These are phyloP conservation scores for Chelidonichthys spinosus DNA, from an alignment of 2,797 vertebrate genomes.

Conservation along the genomic window DNA sequence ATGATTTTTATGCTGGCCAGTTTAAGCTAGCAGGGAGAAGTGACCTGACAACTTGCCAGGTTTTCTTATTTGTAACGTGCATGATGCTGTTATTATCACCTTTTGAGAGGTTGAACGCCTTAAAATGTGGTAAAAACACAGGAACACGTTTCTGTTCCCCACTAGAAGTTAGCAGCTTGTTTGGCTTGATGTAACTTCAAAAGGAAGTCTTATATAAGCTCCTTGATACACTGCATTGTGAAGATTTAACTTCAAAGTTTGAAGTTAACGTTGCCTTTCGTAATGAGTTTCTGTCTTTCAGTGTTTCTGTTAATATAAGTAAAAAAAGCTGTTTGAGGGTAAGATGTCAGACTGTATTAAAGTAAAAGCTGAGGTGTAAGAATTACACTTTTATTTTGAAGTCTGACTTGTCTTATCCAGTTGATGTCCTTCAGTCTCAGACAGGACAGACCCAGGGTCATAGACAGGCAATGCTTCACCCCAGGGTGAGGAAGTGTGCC, in stretches of 20 bases:
- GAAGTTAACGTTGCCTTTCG: slow-evolving; percentile 3
- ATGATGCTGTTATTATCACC: not conserved
- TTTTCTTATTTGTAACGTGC: not conserved
- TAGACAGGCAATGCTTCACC: slow-evolving; percentile 36
- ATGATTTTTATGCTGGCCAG: not conserved
- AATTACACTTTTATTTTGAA: slow-evolving; percentile 12
- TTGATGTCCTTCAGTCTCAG: slow-evolving; percentile 33
- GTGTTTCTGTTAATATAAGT: slow-evolving; percentile 31
- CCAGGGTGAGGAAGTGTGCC: slow-evolving; percentile 25
- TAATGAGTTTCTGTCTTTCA: slow-evolving; percentile 8
- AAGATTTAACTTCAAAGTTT: slow-evolving; percentile 30
- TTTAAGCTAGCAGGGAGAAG: not conserved
- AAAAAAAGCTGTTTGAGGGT: slow-evolving; percentile 14
- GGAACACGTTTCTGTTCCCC: not conserved
- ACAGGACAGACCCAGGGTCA: slow-evolving; percentile 41
- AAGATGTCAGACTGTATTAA: slow-evolving; percentile 20
- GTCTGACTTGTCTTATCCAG: slow-evolving; percentile 19
- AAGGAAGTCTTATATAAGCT: slow-evolving; percentile 23
- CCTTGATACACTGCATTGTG: not conserved
- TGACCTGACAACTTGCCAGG: not conserved
- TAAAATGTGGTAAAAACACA: not conserved
- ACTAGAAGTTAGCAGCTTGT: slow-evolving; percentile 13
- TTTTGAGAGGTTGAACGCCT: too few species aligned
- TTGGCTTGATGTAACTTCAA: slow-evolving; percentile 30
- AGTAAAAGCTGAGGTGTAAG: slow-evolving; percentile 12